Evolutionary conservation across 1,140 invertebrate species (phyloP).

Genomic region (Alviniconcha marisindica): DNA sequence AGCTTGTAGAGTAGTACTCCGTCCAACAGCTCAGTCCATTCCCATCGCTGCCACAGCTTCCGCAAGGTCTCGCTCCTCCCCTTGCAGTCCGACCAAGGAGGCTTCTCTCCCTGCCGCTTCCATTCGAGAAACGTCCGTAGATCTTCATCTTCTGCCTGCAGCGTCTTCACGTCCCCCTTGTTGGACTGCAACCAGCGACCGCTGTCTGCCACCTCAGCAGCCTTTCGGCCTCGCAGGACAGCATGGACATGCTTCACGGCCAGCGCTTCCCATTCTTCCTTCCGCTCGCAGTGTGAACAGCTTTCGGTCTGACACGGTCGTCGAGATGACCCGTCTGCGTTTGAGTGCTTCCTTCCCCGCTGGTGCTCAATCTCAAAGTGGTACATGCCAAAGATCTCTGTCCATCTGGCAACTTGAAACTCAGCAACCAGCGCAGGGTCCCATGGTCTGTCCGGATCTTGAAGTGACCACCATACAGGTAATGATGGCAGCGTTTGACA

Average conservation of each 20-base stretch:
- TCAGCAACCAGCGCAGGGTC: slow-evolving; percentile 26
- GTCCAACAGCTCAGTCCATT: slow-evolving; percentile 2
- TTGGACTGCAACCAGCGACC: too few relatives aligned
- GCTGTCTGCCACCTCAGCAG: not conserved
- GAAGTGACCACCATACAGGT: slow-evolving; percentile 47
- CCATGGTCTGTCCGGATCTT: slow-evolving; percentile 29
- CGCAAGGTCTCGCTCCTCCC: too few relatives aligned
- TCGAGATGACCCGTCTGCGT: not conserved
- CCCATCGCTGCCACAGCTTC: slow-evolving; percentile 34
- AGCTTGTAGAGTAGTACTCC: not conserved
- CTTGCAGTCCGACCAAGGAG: slow-evolving; percentile 9
- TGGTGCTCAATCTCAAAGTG: slow-evolving; percentile 4
- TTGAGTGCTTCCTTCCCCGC: not conserved
- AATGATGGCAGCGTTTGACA: slow-evolving; percentile 53
- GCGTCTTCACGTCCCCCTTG: too few relatives aligned
- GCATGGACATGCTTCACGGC: too few relatives aligned
- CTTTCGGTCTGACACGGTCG: not conserved
- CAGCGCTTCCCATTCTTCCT: not conserved
- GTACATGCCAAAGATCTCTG: slow-evolving; percentile 8
- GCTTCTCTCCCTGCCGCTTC: not conserved
- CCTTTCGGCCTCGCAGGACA: not conserved
- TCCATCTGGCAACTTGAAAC: slow-evolving; percentile 31
- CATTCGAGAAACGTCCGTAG: not conserved
- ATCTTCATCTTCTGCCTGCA: not conserved
- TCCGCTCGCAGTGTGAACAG: not conserved